Percentiles rank a stretch among this genome's conserved stretches.
phyloP scores from a whole-genome alignment of 2,113 vertebrate genomes.

The Leptobrachium leishanense region DNA sequence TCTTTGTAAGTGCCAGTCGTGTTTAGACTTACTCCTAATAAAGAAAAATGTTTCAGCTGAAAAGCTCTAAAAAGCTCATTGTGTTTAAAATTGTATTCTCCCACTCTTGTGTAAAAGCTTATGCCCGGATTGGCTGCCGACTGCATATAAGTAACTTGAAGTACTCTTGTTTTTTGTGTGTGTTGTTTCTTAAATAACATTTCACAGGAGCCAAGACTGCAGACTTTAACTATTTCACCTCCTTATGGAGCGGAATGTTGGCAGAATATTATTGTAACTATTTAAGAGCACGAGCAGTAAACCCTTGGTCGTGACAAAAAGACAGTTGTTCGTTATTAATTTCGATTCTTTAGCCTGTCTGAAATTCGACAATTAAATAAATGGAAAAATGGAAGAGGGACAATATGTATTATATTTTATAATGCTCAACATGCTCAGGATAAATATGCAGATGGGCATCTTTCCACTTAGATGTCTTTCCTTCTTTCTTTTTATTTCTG shows the following conservation, averaged over 20 bases:
- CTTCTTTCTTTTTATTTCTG: not conserved
- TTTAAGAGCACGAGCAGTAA: too few species aligned
- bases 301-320: too few species aligned
- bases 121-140: conserved; percentile 10
- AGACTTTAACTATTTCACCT: too few species aligned
- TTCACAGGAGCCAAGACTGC: not conserved
- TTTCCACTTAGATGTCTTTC: conserved; percentile 1
- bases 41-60: conserved; percentile 40
- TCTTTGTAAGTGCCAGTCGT: conserved; percentile 23
- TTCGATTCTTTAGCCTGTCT: too few species aligned
- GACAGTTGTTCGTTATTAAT: too few species aligned
- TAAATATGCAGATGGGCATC: conserved; percentile 2
- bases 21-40: conserved; percentile 40
- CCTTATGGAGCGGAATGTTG: too few species aligned
- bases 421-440: too few species aligned
- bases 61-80: conserved; percentile 41
- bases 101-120: conserved; percentile 13
- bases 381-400: too few species aligned
- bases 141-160: conserved; percentile 20
- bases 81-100: conserved; percentile 30
- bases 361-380: too few species aligned
- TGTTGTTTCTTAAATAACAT: not conserved
- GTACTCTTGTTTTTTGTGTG: not conserved
- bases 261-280: too few species aligned
- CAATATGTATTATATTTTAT: too few species aligned